Evolutionary conservation across 2,888 invertebrate genomes (phyloP), one percentile per base, ranked within the genome.

Genomic region (Acanthosoma haemorrhoidale): DNA sequence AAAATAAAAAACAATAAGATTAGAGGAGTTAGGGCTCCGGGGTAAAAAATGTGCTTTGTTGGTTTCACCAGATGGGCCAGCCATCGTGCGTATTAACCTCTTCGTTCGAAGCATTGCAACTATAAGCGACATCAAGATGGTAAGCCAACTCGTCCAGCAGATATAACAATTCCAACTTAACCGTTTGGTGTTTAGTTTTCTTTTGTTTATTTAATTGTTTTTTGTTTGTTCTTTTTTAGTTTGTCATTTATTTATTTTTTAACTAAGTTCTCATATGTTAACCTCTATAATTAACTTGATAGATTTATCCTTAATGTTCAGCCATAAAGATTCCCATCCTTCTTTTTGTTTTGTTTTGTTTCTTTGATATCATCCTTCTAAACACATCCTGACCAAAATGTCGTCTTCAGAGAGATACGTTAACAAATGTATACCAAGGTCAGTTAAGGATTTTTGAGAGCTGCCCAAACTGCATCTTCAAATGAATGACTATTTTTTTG

Each of bases 51-150:
- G 36, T 38, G 21, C 13, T 70, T 71, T 73, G 71, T 59, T 73
- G 61, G 66, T 73, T 64, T 70, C 57, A 59, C 78, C 80, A 92
- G 94, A 94, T 89, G 95, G 95, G 82, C 94, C 96, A 81, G 94
- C 96, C 82, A 88, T 94, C 86, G 96, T 96, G 84, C 90, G 89
- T 86, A 93, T 96, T 83, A 96, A 96, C 90, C 90, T 95, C 86
- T 94, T 94, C 89, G 93, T 96, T 84, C 87, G 96, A 87, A 94
- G 92, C 89, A 94, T 96, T 81, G 92, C 93, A 82, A 95, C 95
- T 81, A 96, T 96, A 86, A 96, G 95, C 89, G 96, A 96, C 88
- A 95, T 93, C 84, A 95, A 95, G 86, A 96, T 96, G 96, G 96
- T 96, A 91, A 94, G 94, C 92, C 41, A 57, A 41, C 15, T 67